Evolutionary conservation across 2,888 invertebrate species (phyloP).

Genomic region (Xylota sylvarum): DNA sequence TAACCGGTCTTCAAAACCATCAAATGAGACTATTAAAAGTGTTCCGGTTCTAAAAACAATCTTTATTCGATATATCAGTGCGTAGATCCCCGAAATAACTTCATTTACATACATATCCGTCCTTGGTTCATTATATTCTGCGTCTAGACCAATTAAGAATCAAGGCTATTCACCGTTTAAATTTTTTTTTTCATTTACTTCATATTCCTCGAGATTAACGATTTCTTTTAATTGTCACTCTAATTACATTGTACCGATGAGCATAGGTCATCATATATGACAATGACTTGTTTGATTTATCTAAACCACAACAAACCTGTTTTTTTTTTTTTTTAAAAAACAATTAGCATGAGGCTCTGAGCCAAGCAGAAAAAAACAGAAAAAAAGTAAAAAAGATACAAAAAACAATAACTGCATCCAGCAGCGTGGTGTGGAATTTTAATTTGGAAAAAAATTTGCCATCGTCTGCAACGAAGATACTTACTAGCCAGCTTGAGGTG

Average conservation of each 20-base stretch:
- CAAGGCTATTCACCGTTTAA: constrained; percentile 5
- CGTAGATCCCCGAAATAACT: background rate
- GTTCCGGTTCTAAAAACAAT: constrained; percentile 28
- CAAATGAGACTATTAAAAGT: background rate
- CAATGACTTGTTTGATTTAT: constrained; percentile 11
- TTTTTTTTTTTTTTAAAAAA: background rate
- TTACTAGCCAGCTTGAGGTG: background rate
- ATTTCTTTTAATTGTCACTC: constrained; percentile 24
- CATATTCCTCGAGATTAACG: constrained; percentile 2
- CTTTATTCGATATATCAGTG: background rate
- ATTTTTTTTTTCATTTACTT: background rate
- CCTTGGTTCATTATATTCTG: constrained; percentile 8
- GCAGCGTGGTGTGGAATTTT: constrained; percentile 24
- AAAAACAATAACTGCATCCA: constrained; percentile 30
- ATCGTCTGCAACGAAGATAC: constrained; percentile 42
- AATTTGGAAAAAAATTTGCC: constrained; percentile 29
- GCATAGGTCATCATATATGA: constrained; percentile 4
- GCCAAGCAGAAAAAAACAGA: background rate
- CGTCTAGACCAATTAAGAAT: constrained; percentile 30
- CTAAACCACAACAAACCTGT: constrained; percentile 5
- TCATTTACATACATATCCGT: background rate
- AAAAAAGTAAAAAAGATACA: constrained; percentile 7
- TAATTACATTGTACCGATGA: constrained; percentile 4
- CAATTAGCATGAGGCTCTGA: background rate
- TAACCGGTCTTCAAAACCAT: constrained; percentile 8